These are phyloP conservation scores for Campylorhamphus procurvoides DNA, from an alignment of 2,113 vertebrate genomes.

Conservation along the genomic window DNA sequence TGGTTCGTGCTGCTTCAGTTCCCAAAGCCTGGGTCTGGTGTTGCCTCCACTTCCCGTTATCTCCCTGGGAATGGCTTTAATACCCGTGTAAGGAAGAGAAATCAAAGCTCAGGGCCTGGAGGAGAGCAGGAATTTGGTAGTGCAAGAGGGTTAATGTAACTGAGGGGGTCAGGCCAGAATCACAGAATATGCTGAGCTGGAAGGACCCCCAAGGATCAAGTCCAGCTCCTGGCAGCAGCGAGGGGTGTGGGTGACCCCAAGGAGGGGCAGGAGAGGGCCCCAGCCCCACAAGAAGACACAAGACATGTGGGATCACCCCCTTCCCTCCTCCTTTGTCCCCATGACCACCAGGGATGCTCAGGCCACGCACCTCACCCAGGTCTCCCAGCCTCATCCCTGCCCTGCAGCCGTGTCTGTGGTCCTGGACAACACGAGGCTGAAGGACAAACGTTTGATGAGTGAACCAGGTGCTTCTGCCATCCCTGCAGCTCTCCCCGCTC, in stretches of 20 bases:
- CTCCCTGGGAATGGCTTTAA: neutral
- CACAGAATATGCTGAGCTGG: neutral
- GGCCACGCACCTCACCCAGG: accelerated
- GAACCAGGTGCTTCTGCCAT: neutral
- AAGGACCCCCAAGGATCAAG: neutral
- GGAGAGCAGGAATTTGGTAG: neutral
- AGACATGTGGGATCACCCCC: accelerated
- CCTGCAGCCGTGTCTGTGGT: accelerated
- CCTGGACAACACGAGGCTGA: neutral
- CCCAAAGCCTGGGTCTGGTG: neutral
- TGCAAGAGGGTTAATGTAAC: neutral
- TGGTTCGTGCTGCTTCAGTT: accelerated
- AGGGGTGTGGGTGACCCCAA: neutral
- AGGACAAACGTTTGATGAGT: neutral
- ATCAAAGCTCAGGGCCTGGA: neutral
- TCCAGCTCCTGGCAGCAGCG: accelerated
- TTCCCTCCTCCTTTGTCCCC: neutral
- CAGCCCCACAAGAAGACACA: neutral
- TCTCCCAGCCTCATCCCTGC: accelerated
- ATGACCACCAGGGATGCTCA: neutral
- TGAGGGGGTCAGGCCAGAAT: neutral
- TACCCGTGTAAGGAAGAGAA: neutral
- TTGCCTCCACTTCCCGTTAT: accelerated
- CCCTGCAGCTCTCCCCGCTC: neutral
- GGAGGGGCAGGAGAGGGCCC: neutral